Evolutionary conservation across 1,140 invertebrate species (phyloP).

Genomic region (Drosophila cardini): DNA sequence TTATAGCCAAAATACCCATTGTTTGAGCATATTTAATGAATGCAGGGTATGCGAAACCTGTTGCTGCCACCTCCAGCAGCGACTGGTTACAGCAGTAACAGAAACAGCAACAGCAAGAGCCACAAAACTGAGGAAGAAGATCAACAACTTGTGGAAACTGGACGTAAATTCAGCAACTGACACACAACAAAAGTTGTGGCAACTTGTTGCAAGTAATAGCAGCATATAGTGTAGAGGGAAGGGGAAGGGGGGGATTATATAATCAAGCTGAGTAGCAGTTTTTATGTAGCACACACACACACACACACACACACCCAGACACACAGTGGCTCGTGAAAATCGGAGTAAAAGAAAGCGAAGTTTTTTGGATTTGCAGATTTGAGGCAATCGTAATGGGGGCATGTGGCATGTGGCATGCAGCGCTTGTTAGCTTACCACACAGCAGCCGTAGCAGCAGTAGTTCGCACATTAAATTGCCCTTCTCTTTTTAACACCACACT

Average conservation of each 20-base stretch:
- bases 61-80: slow-evolving; percentile 13
- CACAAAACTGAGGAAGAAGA: slow-evolving; percentile 35
- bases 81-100: slow-evolving; percentile 33
- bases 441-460: background rate
- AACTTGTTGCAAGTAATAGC: slow-evolving; percentile 48
- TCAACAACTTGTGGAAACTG: slow-evolving; percentile 25
- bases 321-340: background rate
- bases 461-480: slow-evolving; percentile 54
- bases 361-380: slow-evolving; percentile 15
- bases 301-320: background rate
- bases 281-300: background rate
- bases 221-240: background rate
- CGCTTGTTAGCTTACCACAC: slow-evolving; percentile 3
- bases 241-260: slow-evolving; percentile 32
- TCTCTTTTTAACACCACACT: slow-evolving; percentile 35
- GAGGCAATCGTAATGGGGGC: slow-evolving; percentile 13
- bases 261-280: slow-evolving; percentile 8
- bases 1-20: background rate
- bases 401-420: slow-evolving; percentile 11
- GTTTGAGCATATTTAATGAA: background rate
- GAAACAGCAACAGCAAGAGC: slow-evolving; percentile 34
- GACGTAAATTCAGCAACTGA: slow-evolving; percentile 14
- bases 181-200: slow-evolving; percentile 12
- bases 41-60: background rate
- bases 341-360: slow-evolving; percentile 20